Conservation (phyloP, 2,113 vertebrate genomes). For the Myrmecophaga tridactyla region DNA sequence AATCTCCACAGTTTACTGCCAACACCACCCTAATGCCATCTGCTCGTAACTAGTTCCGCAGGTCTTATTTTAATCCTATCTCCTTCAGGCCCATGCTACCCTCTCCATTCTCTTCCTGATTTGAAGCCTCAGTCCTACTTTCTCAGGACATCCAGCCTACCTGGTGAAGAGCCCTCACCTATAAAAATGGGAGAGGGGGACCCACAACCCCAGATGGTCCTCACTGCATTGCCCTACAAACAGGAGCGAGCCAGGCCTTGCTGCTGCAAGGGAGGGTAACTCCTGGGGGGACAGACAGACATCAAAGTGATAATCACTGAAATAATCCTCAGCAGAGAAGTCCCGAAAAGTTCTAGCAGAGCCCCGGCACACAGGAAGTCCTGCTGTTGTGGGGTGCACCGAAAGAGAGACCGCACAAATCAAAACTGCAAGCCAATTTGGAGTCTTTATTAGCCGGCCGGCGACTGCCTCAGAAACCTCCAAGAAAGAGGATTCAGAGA, state of each 20-base stretch:
- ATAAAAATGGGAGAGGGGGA: not conserved
- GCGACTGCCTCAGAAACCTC: too few species aligned
- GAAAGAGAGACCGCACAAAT: too few species aligned
- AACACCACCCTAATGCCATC: too few species aligned
- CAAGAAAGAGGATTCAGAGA: too few species aligned
- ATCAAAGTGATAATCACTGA: not conserved
- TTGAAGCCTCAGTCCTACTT: not conserved
- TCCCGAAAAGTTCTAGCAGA: too few species aligned
- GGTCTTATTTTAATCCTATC: too few species aligned
- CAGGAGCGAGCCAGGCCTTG: not conserved
- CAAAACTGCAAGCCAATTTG: too few species aligned
- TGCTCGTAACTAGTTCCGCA: too few species aligned
- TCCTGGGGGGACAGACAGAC: not conserved
- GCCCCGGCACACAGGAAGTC: not conserved
- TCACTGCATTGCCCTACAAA: fast-evolving
- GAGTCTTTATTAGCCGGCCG: too few species aligned
- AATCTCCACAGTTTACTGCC: too few species aligned
- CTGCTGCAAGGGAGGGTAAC: not conserved
- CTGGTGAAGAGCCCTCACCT: not conserved
- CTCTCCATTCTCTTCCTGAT: not conserved
- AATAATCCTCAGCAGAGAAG: not conserved
- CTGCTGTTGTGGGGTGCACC: too few species aligned
- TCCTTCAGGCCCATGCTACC: fast-evolving
- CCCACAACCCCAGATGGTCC: not conserved
- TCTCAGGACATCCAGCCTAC: not conserved